Base-by-base conservation (phyloP, 2,888 invertebrate species). In the Nyleta sp. region DNA sequence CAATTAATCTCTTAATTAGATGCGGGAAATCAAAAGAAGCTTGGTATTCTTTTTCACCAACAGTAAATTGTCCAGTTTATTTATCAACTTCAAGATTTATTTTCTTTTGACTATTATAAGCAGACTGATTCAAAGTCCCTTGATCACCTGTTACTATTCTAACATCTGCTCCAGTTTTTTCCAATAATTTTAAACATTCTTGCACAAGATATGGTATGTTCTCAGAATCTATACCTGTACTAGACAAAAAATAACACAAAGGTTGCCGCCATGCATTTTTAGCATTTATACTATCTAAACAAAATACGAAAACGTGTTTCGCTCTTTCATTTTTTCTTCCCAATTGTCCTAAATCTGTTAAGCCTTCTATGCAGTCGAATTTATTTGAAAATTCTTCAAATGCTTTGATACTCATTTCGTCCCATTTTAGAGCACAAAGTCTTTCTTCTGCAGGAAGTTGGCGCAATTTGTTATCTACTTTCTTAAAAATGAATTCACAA, bases 181-280 rank as follows among this genome's bases (percentile, higher is more conserved):
- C 33, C 15, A 67, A 10, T 33, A 55, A 46, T 35, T 22, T 22
- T 17, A 68, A n/a, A 24, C 57, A 68, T 24, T 53, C 13, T 42
- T 1, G n/a, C 2, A 52, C 42, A 28, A 33, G 31, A 22, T 2
- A 15, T 6, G 44, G 2, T 20, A 46, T 46, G 10, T 11, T 35
- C 18, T n/a, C 15, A 11, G 35, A 38, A 20, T 20, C 22, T 20
- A 53, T 53, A 2, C 38, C 53, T 7, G 35, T 28, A 20, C 13
- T 62, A 28, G 59, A 65, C 38, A 38, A 48, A 11, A 80, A 74
- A 46, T 78, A 81, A 4, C 60, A 67, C 0, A 80, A 4, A 7
- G 35, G 55, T 33, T 81, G 75, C 1, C 78, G 64, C 81, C 81
- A 80, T 11, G 75, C 31, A 46, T 75, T 78, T 1, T 38, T 60